Conservation (phyloP, 1,140 invertebrate species). For the Drosophila chauvacae region DNA sequence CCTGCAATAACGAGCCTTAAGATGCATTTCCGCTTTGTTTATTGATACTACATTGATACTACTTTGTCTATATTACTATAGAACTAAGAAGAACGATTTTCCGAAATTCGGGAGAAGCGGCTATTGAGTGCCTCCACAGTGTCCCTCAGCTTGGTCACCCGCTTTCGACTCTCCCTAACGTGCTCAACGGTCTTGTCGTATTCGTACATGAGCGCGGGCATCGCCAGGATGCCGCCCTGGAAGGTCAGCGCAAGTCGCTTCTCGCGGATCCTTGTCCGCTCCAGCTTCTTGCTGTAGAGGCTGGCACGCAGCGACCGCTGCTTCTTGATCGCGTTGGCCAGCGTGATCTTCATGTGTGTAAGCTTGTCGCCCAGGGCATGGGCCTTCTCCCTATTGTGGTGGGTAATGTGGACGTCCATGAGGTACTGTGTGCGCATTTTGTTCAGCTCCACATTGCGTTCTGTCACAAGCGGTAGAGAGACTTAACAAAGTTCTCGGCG, state of each 20-base stretch:
- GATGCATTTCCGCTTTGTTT: neutral
- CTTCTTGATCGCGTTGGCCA: neutral
- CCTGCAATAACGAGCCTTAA: no score
- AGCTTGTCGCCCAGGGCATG: constrained; percentile 25
- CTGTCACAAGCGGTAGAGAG: constrained; percentile 17
- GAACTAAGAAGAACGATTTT: neutral
- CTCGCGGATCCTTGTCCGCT: constrained; percentile 29
- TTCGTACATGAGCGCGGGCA: constrained; percentile 68
- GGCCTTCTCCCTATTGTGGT: constrained; percentile 65
- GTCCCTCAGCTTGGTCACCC: constrained; percentile 32
- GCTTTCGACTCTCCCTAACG: constrained; percentile 10
- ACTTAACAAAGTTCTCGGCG: neutral
- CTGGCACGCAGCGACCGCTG: constrained; percentile 12
- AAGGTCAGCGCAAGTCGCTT: constrained; percentile 32
- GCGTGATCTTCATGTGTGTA: fast-evolving
- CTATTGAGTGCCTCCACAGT: constrained; percentile 13
- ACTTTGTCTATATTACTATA: neutral
- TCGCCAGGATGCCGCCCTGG: constrained; percentile 66
- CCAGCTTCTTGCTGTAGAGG: constrained; percentile 35
- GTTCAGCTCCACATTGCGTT: constrained; percentile 58
- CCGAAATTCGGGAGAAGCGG: constrained; percentile 8
- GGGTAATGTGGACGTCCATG: constrained; percentile 47
- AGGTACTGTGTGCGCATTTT: constrained; percentile 41
- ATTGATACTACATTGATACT: neutral
- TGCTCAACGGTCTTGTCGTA: constrained; percentile 58